A percentile compares a stretch with the other conserved stretches of the same genome.
Conservation (phyloP, 2,888 invertebrate genomes). For the Mactromeris polynyma region DNA sequence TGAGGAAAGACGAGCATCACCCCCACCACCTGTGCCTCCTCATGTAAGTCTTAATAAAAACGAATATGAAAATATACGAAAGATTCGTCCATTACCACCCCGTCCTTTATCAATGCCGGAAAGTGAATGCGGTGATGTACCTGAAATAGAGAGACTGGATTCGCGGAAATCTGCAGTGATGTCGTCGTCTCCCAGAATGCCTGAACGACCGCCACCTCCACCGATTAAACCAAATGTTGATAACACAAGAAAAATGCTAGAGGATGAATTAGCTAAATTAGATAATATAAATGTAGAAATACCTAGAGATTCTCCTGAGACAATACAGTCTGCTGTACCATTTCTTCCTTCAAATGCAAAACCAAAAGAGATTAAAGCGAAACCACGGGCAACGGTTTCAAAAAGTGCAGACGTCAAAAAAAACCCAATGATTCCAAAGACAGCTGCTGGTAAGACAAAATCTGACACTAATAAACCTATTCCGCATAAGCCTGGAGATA, state of each 20-base stretch:
- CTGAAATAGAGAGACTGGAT: slow-evolving; percentile 22
- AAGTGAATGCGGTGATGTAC: slow-evolving; percentile 58
- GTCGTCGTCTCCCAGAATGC: slow-evolving; percentile 53
- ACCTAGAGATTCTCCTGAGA: slow-evolving; percentile 42
- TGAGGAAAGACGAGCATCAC: slow-evolving; percentile 17
- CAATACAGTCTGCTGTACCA: background rate
- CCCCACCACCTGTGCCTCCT: slow-evolving; percentile 68
- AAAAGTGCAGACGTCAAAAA: slow-evolving; percentile 61
- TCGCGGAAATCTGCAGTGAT: slow-evolving; percentile 67
- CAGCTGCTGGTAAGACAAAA: slow-evolving; percentile 51
- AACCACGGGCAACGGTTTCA: slow-evolving; percentile 44
- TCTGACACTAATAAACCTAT: slow-evolving; percentile 48
- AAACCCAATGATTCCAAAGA: slow-evolving; percentile 52
- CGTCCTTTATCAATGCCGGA: slow-evolving; percentile 73
- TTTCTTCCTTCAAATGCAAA: slow-evolving; percentile 39
- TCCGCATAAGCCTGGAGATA: slow-evolving; percentile 1
- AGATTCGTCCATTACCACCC: slow-evolving; percentile 66
- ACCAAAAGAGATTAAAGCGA: slow-evolving; percentile 57
- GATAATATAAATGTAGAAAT: slow-evolving; percentile 62
- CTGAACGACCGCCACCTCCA: slow-evolving; percentile 69
- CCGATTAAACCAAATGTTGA: slow-evolving; percentile 51
- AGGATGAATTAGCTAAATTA: slow-evolving; percentile 60
- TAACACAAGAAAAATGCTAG: slow-evolving; percentile 54
- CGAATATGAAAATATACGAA: slow-evolving; percentile 53
- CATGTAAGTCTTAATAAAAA: slow-evolving; percentile 60